Evolutionary conservation across 2,888 invertebrate genomes (phyloP), one percentile per base, ranked within the genome.

Genomic region (Cecidostiba fungosa): DNA sequence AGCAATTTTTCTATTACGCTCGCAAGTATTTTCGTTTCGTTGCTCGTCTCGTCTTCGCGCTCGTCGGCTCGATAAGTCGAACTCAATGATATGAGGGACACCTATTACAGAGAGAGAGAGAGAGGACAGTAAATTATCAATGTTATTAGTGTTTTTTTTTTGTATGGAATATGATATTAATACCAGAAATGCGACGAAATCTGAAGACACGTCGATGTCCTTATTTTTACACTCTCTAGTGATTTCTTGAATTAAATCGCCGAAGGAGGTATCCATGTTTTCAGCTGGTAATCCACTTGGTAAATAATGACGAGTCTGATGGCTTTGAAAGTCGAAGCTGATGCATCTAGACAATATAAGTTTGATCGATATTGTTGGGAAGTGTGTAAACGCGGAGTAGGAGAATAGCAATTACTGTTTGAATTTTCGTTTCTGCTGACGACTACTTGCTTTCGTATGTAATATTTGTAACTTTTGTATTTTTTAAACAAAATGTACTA

Each of bases 181-280:
- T n/a, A n/a, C 93, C 89, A 93, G 62, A 88, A 93, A 93, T 29
- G 88, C 87, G 73, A 91, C 88, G 4, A 93, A 89, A 81, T 93
- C 93, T 23, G 86, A 87, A 0, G 91, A 89, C 47, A 90, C 89
- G 3, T 86, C 87, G 19, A 91, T 88, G 39, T 89, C 88, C 26
- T 80, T 88, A 23, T 88, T 85, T 47, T 88, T 89, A 83, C 92
- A 92, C 47, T 89, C 88, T n/a, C 87, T 88, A n/a, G 87, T 82
- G 29, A 93, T 90, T 32, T 70, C 87, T 83, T 89, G 86, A 19
- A 90, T 89, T 43, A 92, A 84, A 81, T 89, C 88, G 50, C 85
- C 90, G 43, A 87, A 87, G 62, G 88, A 79, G 54, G 85, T 87
- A 29, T 91, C 89, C 92, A 92, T 92, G 47, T 74, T 84, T 23